phyloP scores from a whole-genome alignment of 2,797 vertebrate species.

The Fundulus diaphanus region DNA sequence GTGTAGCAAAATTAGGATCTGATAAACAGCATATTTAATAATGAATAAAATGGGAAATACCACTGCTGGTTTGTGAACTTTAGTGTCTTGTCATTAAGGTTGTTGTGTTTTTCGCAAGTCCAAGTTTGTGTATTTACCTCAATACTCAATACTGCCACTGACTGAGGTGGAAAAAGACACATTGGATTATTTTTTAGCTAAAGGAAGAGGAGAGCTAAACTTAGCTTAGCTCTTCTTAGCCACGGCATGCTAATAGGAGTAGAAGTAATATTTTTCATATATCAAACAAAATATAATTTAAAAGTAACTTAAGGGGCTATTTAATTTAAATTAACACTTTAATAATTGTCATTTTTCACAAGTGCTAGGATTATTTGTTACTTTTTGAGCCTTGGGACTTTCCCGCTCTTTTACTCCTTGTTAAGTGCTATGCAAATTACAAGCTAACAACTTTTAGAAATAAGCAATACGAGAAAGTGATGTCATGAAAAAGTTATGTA shows the following conservation, averaged over 20 bases:
- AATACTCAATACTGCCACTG: not conserved
- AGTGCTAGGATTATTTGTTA: not conserved
- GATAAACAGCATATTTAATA: not conserved
- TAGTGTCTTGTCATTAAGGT: not conserved
- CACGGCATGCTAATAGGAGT: no score
- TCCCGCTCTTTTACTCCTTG: slow-evolving; percentile 4
- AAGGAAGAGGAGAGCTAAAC: not conserved
- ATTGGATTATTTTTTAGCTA: not conserved
- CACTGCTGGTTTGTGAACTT: no score
- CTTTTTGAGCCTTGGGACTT: not conserved
- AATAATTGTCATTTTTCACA: not conserved
- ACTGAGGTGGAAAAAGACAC: not conserved
- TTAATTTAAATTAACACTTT: not conserved
- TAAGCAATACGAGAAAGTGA: not conserved
- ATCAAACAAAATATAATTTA: not conserved
- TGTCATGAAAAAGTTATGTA: not conserved
- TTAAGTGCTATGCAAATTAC: slow-evolving; percentile 4
- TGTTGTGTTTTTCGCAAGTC: not conserved
- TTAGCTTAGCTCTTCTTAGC: not conserved
- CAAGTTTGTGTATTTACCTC: not conserved
- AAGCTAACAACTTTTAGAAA: not conserved
- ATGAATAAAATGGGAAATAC: no score
- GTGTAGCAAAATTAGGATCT: not conserved
- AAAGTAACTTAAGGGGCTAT: not conserved
- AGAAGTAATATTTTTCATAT: not conserved